Percentiles rank a stretch among this genome's conserved stretches.
Conservation (phyloP, 2,888 invertebrate genomes). For the Torymus tubicola region DNA sequence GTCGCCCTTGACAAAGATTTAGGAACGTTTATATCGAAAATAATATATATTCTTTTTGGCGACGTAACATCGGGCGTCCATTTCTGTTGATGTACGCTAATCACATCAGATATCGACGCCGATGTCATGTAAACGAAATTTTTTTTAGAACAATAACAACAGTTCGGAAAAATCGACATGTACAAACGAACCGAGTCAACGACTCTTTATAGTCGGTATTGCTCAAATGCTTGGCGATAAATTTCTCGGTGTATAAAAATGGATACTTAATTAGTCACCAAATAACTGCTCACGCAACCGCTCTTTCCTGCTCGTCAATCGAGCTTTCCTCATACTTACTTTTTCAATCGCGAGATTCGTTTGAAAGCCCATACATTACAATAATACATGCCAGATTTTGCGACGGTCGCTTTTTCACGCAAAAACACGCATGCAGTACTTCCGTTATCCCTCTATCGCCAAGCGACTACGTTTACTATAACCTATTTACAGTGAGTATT, state of each 20-base stretch:
- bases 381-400: constrained; percentile 1
- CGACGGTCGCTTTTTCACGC: neutral
- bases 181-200: constrained; percentile 3
- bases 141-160: constrained; percentile 16
- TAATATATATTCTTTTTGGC: constrained; percentile 67
- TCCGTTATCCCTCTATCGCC: neutral
- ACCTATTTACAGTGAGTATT: constrained; percentile 45
- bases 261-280: neutral
- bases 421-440: neutral
- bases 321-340: neutral
- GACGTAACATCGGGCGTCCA: constrained; percentile 57
- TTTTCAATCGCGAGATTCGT: constrained; percentile 42
- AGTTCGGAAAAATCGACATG: constrained; percentile 8
- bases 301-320: neutral
- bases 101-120: constrained; percentile 18
- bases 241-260: constrained; percentile 23
- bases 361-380: constrained; percentile 21
- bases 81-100: constrained; percentile 45
- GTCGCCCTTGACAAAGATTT: constrained; percentile 62
- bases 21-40: constrained; percentile 74
- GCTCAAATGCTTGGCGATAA: constrained; percentile 20
- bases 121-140: constrained; percentile 6
- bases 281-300: neutral
- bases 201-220: neutral
- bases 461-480: neutral